Base-by-base conservation (phyloP, 2,888 invertebrate genomes). In the Acleris holmiana region DNA sequence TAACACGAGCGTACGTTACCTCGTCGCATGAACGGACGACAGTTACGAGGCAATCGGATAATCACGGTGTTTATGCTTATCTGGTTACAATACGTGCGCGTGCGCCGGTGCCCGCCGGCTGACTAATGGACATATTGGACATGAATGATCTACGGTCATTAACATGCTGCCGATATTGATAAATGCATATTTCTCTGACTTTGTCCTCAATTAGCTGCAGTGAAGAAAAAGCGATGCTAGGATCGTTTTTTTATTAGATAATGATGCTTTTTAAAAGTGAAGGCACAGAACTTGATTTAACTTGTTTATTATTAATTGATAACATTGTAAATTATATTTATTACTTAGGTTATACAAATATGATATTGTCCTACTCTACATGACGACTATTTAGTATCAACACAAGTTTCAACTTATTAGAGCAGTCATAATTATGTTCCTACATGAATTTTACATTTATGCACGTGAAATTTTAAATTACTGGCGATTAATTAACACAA, bases 71-170 rank as follows among this genome's bases (percentile, higher is more conserved):
- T 44, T 44, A 44, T n/a, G n/a, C 15, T 3, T 18, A 18, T 18
- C 5, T 15, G 17, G 41, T 8, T 6, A 15, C 2, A 4, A n/a
- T 6, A 19, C 58, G 64, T 58, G 63, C 58, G 57, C 63, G 40
- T 1, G 13, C 44, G 47, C 47, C 46, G 18, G 41, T 48, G 29
- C 59, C 29, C 55, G 35, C 4, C 23, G 10, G 23, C 55, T 19
- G 46, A 65, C 65, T 65, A 61, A 55, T 61, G 48, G 60, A 50
- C 59, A 19, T 65, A 61, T 49, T 61, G 48, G 60, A 50, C 59
- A 19, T 35, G 46, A 35, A 35, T 47, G 56, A 47, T 23, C 40
- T 17, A 4, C 56, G 18, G n/a, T 58, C 59, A 23, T 48, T 18
- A 48, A 35, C 51, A 40, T 54, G 25, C 44, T 5, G 23, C n/a